Evolutionary conservation across 2,797 vertebrate genomes (phyloP).

Genomic region (Cryptoprocta ferox): DNA sequence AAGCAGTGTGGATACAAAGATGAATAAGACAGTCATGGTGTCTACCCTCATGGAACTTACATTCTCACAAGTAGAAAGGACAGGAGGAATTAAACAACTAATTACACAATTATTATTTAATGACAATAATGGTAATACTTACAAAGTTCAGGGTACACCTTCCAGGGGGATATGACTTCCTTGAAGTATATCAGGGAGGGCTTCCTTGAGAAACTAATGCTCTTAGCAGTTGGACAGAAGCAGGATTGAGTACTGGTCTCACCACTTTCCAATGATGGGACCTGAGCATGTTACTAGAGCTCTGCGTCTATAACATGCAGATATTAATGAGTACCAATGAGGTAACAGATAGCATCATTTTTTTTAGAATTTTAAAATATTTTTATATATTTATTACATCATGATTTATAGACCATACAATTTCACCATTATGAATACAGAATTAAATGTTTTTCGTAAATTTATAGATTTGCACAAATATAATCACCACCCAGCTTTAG

Average conservation of each 20-base stretch:
- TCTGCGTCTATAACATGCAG: background rate
- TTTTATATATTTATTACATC: background rate
- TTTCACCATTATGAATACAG: background rate
- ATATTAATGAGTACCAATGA: background rate
- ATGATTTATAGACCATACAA: background rate
- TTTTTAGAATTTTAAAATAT: background rate
- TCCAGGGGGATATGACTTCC: background rate
- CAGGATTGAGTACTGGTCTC: background rate
- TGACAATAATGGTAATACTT: background rate
- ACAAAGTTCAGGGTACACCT: background rate
- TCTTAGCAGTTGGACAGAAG: background rate
- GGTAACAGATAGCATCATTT: background rate
- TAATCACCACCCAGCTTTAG: background rate
- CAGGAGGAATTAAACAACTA: background rate
- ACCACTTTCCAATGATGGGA: background rate
- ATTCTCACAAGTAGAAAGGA: background rate
- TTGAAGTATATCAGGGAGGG: background rate
- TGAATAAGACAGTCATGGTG: background rate
- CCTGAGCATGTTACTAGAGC: background rate
- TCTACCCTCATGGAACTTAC: background rate
- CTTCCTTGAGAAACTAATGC: background rate
- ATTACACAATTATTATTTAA: constrained; percentile 15
- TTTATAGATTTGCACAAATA: background rate
- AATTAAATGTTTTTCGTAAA: background rate
- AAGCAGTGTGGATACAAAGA: background rate